Base-by-base conservation (phyloP, 2,113 vertebrate species). In the Amphilophus citrinellus region DNA sequence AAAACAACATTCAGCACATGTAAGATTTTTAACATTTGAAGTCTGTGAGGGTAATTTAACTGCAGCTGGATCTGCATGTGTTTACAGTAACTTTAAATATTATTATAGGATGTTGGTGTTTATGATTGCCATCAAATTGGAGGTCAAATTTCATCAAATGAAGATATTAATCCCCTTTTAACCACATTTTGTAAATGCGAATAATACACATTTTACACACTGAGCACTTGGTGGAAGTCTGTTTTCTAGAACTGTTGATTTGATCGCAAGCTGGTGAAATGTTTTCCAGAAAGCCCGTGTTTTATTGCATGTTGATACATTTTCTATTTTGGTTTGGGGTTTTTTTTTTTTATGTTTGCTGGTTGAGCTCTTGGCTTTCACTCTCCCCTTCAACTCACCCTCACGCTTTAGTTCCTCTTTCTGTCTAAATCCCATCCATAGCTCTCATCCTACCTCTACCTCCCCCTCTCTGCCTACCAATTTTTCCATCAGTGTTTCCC, bases 371-470 rank as follows among this genome's bases (percentile, higher is more conserved):
- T 77, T 18, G 18, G 32, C 27, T 24, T 61, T 85, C 27, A 63
- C 20, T 58, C 57, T 76, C 79, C 87, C 88, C 79, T 83, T 87
- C 56, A 88, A 87, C 77, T 89, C 83, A 32, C 61, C 76, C 61
- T 87, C 81, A 86, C 17, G 10, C 59, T 71, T 68, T 79, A 22
- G 61, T n/a, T 88, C 71, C 42, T 87, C 39, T 56, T 56, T 81
- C 65, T 32, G 37, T 79, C 75, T 82, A 20, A 88, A 84, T 90
- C 86, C 85, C 82, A 66, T 77, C 53, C 68, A 71, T 24, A 35
- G 80, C 89, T 86, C 81, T 89, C 77, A 80, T 86, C 87, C 76
- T 83, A 53, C 63, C 80, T 80, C 71, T 18, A 76, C 79, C 77
- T 73, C 58, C 61, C 61, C 78, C 50, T 84, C 66, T 79, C 47